Base-by-base conservation (phyloP, 2,888 invertebrate genomes). In the Agrotis exclamationis region DNA sequence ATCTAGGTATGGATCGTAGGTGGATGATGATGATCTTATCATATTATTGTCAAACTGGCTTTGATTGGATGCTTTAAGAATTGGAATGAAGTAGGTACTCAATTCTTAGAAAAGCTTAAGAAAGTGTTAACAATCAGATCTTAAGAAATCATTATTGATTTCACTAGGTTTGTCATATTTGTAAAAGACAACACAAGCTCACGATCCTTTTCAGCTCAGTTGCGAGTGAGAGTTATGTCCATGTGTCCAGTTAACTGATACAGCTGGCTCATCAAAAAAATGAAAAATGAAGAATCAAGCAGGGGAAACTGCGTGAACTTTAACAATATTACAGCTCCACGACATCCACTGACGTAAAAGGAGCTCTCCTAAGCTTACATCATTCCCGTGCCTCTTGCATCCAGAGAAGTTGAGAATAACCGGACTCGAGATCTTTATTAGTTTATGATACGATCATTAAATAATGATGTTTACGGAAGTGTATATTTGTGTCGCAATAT, bases 391-490 rank as follows among this genome's bases (percentile, higher is more conserved):
- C 5, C 39, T 39, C 39, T 39, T 9, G 39, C 39, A 11, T 39
- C 11, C n/a, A 5, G n/a, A 56, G 5, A 56, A 2, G 13, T 33
- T 16, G 5, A 28, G n/a, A 54, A 11, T 3, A n/a, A 33, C n/a
- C n/a, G 13, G 3, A 28, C 2, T 18, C 24, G 28, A 51, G 7
- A 24, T 51, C 14, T 20, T 1, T 16, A 5, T 22, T 51, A 24
- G 14, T 44, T 1, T 28, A 20, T 28, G 20, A 14, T 66, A 28
- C 4, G 47, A 24, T 56, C 57, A 48, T 39, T n/a, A 13, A 48
- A 53, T 70, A 18, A 28, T 39, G 13, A 65, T 59, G 63, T 64
- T 63, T 51, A 60, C 56, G 59, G 54, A 78, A 71, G 63, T 59
- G 28, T 63, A 39, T 39, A 39, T 39, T 39, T 39, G 39, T 11